Percentiles rank a stretch among this genome's conserved stretches.
Conservation (phyloP, 2,113 vertebrate species). For the Xiphophorus hellerii region DNA sequence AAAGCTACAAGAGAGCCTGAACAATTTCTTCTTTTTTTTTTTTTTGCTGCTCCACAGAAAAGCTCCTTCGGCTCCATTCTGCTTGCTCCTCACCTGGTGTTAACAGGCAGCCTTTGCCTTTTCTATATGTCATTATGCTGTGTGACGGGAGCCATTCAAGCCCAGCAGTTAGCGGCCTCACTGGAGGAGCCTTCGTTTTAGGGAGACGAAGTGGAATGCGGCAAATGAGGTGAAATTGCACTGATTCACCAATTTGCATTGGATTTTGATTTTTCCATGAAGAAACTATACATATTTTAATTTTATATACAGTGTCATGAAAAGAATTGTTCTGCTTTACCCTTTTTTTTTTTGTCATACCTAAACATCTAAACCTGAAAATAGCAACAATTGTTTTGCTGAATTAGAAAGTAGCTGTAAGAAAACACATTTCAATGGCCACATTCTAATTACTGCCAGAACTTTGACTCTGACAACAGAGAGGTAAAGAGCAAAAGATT, state of each 20-base stretch:
- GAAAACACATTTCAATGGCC: no score
- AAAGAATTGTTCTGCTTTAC: no score
- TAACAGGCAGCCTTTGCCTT: conserved; percentile 57
- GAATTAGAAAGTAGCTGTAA: no score
- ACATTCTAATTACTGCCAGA: no score
- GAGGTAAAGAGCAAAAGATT: background rate
- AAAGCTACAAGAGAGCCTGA: conserved; percentile 57
- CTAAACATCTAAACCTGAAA: no score
- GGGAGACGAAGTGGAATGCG: conserved; percentile 4
- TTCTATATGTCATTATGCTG: conserved; percentile 41
- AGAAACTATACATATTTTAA: no score
- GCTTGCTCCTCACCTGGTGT: conserved; percentile 56
- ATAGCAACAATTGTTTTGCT: no score
- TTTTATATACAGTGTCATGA: no score
- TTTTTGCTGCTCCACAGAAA: conserved; percentile 46
- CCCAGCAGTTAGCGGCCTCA: conserved; percentile 24
- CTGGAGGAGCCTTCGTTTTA: conserved; percentile 16
- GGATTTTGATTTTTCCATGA: no score
- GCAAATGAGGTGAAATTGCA: background rate
- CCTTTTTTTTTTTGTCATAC: no score
- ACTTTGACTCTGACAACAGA: background rate
- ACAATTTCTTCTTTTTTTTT: conserved; percentile 35
- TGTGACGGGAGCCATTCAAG: conserved; percentile 61
- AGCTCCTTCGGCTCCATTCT: conserved; percentile 46
- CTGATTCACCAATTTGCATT: background rate